These are phyloP conservation scores for Selene dorsalis DNA, from an alignment of 2,797 vertebrate species.

Conservation along the genomic window DNA sequence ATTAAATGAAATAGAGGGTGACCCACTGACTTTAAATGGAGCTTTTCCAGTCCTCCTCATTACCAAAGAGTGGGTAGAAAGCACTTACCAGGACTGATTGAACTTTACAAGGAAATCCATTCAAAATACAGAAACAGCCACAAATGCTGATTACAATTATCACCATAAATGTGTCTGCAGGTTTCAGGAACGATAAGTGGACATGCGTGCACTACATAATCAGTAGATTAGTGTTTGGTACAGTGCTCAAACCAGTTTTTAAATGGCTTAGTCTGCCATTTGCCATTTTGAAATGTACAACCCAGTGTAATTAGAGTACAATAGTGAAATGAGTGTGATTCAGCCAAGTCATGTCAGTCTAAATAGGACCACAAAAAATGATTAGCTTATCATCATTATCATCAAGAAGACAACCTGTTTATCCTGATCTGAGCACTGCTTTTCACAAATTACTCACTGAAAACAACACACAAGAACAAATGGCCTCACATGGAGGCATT, in stretches of 20 bases:
- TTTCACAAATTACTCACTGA: neutral
- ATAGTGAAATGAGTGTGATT: neutral
- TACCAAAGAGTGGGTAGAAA: too few relatives aligned
- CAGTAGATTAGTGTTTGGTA: neutral
- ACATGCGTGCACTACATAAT: neutral
- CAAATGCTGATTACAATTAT: neutral
- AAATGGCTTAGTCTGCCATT: neutral
- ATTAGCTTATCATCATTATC: too few relatives aligned
- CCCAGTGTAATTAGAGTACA: neutral
- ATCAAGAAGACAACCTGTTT: too few relatives aligned
- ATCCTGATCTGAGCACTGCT: too few relatives aligned
- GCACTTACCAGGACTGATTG: neutral
- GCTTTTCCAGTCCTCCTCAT: too few relatives aligned
- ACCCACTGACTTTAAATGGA: too few relatives aligned
- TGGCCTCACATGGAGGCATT: neutral
- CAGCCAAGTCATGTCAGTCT: neutral
- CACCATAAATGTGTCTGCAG: neutral
- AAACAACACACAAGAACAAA: neutral
- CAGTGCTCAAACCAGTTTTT: neutral
- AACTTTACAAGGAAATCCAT: neutral
- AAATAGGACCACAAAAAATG: neutral
- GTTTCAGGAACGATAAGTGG: neutral
- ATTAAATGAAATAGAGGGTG: too few relatives aligned
- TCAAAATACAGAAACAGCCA: neutral
- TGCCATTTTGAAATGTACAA: neutral